Evolutionary conservation across 2,113 vertebrate species (phyloP), one percentile per base, ranked within the genome.

Genomic region (Megatriorchis doriae): DNA sequence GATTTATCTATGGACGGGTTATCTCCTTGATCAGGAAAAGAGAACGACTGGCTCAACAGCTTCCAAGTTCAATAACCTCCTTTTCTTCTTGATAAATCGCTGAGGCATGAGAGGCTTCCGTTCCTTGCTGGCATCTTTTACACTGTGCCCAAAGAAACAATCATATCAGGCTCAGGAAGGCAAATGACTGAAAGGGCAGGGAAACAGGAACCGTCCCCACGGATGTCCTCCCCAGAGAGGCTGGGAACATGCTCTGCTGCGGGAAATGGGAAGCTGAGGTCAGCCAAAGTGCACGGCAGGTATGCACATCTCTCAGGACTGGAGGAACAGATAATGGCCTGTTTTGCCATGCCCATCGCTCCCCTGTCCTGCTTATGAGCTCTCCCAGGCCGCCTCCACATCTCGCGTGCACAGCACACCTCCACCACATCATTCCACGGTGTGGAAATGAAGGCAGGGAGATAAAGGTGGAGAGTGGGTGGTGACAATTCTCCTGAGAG

Each of bases 131-230:
- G 98, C 98, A 98, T 98, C 97, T 98, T 71, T 93, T 91, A 92
- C 81, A 74, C 94, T 94, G 93, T 98, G 97, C 98, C 98, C 98
- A 94, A 79, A 94, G 96, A 98, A 98, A 98, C 98, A 98, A 98
- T 98, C 95, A 3, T 98, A 98, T 98, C 98, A 96, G 95, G 75
- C 77, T 97, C 98, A 98, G 98, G 98, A 98, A 98, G 94, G 92
- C 98, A 90, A 97, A 92, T 86, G 88, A 90, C 95, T 97, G 97
- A 95, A 95, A 97, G 91, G 93, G 97, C 97, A 97, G 97, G 97
- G 97, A 98, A 98, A 98, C 98, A 98, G 98, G 98, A 98, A 98
- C 95, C 13, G 88, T 97, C 98, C 97, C 95, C 97, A 96, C 94
- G 90, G 97, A 98, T 97, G 97, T 97, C 96, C 97, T 98, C 96